Evolutionary conservation across 2,888 invertebrate species (phyloP).

Genomic region (Heliconius aoede): DNA sequence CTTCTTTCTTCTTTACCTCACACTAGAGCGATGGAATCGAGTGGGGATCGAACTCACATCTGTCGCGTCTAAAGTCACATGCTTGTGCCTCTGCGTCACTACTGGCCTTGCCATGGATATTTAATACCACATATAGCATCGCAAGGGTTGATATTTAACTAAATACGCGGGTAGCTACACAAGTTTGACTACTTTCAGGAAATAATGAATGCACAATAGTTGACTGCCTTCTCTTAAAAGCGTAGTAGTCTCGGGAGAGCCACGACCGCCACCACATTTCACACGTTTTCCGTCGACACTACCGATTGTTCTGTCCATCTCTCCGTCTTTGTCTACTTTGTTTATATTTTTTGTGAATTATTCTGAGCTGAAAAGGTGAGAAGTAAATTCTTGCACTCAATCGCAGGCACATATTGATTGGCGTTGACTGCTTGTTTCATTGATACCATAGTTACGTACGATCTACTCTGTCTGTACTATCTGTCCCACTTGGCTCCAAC

Average conservation of each 20-base stretch:
- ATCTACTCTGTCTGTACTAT: too few species aligned
- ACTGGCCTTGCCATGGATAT: not conserved
- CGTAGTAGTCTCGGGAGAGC: not conserved
- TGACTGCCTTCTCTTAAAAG: constrained; percentile 16
- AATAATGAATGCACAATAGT: constrained; percentile 26
- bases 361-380: not conserved
- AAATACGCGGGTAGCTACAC: constrained; percentile 26
- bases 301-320: not conserved
- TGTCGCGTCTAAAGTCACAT: too few species aligned
- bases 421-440: not conserved
- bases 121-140: not conserved
- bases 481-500: not conserved
- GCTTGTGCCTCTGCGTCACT: not conserved
- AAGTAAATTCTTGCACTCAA: not conserved
- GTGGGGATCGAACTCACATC: not conserved
- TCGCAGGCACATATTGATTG: not conserved
- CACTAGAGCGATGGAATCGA: not conserved
- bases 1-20: too few species aligned
- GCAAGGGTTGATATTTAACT: constrained; percentile 24
- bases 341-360: not conserved
- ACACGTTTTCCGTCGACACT: constrained; percentile 2
- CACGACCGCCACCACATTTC: not conserved
- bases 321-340: not conserved
- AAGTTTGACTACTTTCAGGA: constrained; percentile 22
- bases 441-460: not conserved